Evolutionary conservation across 2,888 invertebrate genomes (phyloP), one percentile per base, ranked within the genome.

Genomic region (Parthenolecanium corni): DNA sequence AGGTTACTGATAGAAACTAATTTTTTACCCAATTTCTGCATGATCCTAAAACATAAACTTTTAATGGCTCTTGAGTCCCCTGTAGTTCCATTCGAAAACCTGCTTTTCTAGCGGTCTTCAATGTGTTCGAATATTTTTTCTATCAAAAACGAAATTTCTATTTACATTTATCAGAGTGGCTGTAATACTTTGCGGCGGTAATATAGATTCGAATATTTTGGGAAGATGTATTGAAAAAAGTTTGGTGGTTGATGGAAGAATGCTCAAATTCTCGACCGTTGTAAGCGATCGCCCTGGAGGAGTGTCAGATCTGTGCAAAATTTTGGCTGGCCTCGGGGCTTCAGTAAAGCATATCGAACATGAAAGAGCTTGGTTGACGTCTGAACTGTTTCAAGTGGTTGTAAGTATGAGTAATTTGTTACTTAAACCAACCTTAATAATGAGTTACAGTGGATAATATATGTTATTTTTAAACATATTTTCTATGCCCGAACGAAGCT

Each of bases 281-380:
- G 83, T 89, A 2, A 86, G 85, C 71, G 92, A 92, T 75, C 79
- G 90, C 66, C 83, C 88, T 0, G 51, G 61, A 20, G 61, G 51
- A 14, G 61, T 61, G 36, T 49, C 51, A 11, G 91, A 92, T 70
- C 77, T 93, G 4, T 89, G 90, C 71, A 81, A 81, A 70, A 75
- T 87, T 44, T 78, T 93, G 58, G 80, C 84, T 0, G 79, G 81
- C 1, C 77, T 87, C 31, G 91, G 91, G 0, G 91, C 91, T 14
- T 87, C 87, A 42, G 90, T 96, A 67, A 96, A 95, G 74, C 95
- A 95, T 71, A 92, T 96, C 65, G 86, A 91, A 75, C 95, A 96
- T 73, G 95, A 96, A 72, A 79, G 95, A 62, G 94, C 95, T 1
- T 95, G 94, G 94, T 82, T 95, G 14, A 84, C 83, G 65, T 82